Conservation (phyloP, 2,888 invertebrate genomes). For the Abrostola triplasia region DNA sequence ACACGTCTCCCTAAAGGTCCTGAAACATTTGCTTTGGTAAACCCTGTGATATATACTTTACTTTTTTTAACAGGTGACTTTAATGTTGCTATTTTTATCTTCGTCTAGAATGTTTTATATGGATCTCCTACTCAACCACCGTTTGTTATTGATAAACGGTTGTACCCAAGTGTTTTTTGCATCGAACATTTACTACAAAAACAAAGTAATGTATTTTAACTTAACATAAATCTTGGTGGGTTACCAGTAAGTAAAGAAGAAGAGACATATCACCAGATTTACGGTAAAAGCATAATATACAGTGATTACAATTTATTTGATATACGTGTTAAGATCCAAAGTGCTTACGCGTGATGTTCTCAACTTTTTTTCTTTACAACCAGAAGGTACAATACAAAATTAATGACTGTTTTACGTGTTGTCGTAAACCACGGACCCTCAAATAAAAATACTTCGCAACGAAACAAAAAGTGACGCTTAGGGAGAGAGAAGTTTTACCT, state of each 20-base stretch:
- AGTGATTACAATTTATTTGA: conserved; percentile 33
- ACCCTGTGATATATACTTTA: neutral
- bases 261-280: conserved; percentile 51
- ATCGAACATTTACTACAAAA: too few relatives aligned
- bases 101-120: too few relatives aligned
- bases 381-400: conserved; percentile 71
- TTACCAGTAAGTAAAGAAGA: conserved; percentile 45
- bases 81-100: neutral
- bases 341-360: conserved; percentile 52
- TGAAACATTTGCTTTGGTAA: conserved; percentile 21
- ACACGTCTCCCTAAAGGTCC: conserved; percentile 24
- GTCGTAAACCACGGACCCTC: conserved; percentile 70
- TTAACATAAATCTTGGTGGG: conserved; percentile 17
- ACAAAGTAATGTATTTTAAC: neutral
- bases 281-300: conserved; percentile 28
- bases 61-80: conserved; percentile 2
- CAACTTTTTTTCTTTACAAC: conserved; percentile 61
- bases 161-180: too few relatives aligned
- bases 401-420: conserved; percentile 74
- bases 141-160: too few relatives aligned
- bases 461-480: conserved; percentile 58
- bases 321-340: conserved; percentile 35
- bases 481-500: conserved; percentile 53
- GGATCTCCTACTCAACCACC: too few relatives aligned
- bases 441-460: conserved; percentile 65